Percentiles rank a stretch among this genome's conserved stretches.
Conservation (phyloP, 2,888 invertebrate genomes). For the Lasioglossum calceatum region DNA sequence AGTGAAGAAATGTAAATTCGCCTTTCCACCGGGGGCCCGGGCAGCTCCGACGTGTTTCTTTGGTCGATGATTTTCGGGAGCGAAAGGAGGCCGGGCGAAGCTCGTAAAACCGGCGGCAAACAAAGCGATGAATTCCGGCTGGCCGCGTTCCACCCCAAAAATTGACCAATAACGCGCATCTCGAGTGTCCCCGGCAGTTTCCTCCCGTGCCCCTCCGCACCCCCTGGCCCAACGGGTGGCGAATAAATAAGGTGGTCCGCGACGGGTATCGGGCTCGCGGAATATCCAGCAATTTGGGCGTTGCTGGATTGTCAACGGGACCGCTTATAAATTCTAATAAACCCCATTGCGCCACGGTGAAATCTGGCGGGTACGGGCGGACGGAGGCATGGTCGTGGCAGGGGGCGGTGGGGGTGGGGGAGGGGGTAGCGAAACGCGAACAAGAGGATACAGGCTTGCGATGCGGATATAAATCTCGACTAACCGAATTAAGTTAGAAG, state of each 20-base stretch:
- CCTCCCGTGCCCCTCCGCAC: background rate
- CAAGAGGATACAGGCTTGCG: slow-evolving; percentile 72
- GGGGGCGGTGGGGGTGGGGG: slow-evolving; percentile 50
- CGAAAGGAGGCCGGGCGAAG: slow-evolving; percentile 46
- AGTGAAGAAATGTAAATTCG: no score
- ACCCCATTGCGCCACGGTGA: slow-evolving; percentile 67
- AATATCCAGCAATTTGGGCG: slow-evolving; percentile 81
- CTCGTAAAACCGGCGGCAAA: slow-evolving; percentile 73
- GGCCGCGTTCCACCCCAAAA: slow-evolving; percentile 81
- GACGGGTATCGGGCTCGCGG: slow-evolving; percentile 61
- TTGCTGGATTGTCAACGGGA: slow-evolving; percentile 80
- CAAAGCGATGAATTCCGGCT: slow-evolving; percentile 83
- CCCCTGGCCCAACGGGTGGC: slow-evolving; percentile 68
- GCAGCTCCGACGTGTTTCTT: slow-evolving; percentile 48
- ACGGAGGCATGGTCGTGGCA: slow-evolving; percentile 31
- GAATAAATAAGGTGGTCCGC: slow-evolving; percentile 79
- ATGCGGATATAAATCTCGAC: slow-evolving; percentile 82
- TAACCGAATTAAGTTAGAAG: slow-evolving; percentile 83
- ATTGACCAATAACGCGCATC: slow-evolving; percentile 80
- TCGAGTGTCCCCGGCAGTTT: slow-evolving; percentile 55
- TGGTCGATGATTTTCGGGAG: slow-evolving; percentile 60
- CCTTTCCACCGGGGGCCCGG: background rate
- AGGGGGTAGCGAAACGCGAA: slow-evolving; percentile 18
- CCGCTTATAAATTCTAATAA: slow-evolving; percentile 84
- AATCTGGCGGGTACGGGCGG: slow-evolving; percentile 46